A percentile compares a stretch with the other conserved stretches of the same genome.
Conservation (phyloP, 2,888 invertebrate species). For the Ennomos fuscantarius region DNA sequence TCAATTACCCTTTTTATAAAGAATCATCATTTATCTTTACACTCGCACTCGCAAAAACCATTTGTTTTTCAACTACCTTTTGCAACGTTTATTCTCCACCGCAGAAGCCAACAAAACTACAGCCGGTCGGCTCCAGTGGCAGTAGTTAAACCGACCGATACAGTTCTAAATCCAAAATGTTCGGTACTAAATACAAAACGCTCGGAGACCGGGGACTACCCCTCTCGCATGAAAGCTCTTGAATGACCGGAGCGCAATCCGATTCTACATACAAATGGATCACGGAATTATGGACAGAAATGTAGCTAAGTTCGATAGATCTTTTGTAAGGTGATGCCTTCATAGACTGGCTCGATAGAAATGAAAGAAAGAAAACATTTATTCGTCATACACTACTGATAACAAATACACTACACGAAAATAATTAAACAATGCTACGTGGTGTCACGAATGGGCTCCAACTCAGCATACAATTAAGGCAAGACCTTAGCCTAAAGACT, state of each 20-base stretch:
- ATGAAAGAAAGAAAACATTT: neutral
- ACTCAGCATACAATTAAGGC: too few relatives aligned
- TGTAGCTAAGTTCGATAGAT: constrained; percentile 1
- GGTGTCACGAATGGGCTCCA: too few relatives aligned
- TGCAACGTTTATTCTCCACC: too few relatives aligned
- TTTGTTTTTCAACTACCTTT: too few relatives aligned
- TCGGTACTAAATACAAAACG: constrained; percentile 1
- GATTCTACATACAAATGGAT: constrained; percentile 24
- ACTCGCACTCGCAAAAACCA: too few relatives aligned
- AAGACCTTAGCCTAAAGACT: too few relatives aligned
- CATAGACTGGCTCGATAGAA: neutral
- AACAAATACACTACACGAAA: too few relatives aligned
- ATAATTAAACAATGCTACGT: too few relatives aligned
- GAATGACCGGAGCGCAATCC: constrained; percentile 13
- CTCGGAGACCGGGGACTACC: constrained; percentile 3
- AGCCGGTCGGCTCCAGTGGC: too few relatives aligned
- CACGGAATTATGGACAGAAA: neutral
- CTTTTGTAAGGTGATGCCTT: too few relatives aligned
- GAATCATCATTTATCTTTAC: neutral
- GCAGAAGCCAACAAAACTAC: constrained; percentile 1
- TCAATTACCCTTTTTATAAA: too few relatives aligned
- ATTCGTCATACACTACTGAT: too few relatives aligned
- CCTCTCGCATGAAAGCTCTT: constrained; percentile 9
- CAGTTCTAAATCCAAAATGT: neutral
- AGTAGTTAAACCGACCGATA: neutral